Evolutionary conservation across 2,797 vertebrate genomes (phyloP).

Genomic region (Rousettus madagascariensis): DNA sequence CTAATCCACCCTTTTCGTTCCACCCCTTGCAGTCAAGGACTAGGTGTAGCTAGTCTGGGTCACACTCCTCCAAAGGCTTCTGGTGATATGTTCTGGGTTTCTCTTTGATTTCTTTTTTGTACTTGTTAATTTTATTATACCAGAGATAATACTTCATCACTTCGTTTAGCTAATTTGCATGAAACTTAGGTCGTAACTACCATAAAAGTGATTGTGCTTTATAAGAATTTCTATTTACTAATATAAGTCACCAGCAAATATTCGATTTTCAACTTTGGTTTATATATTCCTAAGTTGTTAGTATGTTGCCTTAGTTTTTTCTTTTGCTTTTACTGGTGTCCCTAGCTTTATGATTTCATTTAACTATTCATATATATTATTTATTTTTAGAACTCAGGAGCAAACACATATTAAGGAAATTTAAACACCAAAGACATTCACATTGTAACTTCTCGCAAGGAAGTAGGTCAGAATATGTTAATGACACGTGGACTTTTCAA

Average conservation of each 20-base stretch:
- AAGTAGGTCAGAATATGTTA: not conserved
- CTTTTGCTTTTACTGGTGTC: not conserved
- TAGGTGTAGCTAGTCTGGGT: not conserved
- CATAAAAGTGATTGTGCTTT: not conserved
- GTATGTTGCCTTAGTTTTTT: not conserved
- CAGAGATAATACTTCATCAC: not conserved
- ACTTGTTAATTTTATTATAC: not conserved
- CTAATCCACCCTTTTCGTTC: not conserved
- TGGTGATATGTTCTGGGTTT: not conserved
- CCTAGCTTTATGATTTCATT: not conserved
- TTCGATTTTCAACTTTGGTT: not conserved
- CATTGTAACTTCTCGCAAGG: not conserved
- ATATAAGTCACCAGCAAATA: not conserved
- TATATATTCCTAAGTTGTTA: not conserved
- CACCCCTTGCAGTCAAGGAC: not conserved
- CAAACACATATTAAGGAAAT: not conserved
- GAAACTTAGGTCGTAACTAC: not conserved
- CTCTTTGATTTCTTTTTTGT: not conserved
- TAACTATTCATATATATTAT: not conserved
- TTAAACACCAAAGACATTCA: not conserved
- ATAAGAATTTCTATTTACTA: not conserved
- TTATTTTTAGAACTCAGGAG: not conserved
- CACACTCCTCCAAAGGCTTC: not conserved
- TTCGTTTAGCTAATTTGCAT: not conserved
- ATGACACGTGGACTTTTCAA: not conserved